Percentiles rank a stretch among this genome's conserved stretches.
phyloP scores from a whole-genome alignment of 2,797 vertebrate genomes.

The Simalia tracyae region DNA sequence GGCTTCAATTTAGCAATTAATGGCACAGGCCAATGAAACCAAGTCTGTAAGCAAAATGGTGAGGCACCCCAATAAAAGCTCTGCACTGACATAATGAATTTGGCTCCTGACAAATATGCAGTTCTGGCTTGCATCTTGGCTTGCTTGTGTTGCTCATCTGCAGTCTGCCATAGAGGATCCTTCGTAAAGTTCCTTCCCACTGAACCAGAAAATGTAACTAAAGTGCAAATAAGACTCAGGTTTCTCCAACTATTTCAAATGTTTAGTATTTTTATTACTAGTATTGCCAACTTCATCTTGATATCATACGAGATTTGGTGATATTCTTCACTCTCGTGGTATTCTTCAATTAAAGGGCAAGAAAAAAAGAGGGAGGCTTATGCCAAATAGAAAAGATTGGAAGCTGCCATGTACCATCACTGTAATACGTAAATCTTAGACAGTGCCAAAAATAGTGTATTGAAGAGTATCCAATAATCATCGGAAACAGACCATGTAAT shows the following conservation, averaged over 20 bases:
- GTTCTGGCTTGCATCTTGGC: constrained; percentile 53
- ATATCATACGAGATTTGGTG: constrained; percentile 44
- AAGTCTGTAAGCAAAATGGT: constrained; percentile 25
- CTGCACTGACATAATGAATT: constrained; percentile 48
- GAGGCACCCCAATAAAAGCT: constrained; percentile 35
- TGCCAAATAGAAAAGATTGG: constrained; percentile 51
- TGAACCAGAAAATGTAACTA: constrained; percentile 61
- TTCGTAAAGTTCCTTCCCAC: constrained; percentile 57
- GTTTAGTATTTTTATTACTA: constrained; percentile 48
- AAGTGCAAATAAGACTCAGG: constrained; percentile 74
- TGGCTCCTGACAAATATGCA: constrained; percentile 49
- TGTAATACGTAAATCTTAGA: constrained; percentile 47
- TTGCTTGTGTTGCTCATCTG: constrained; percentile 38
- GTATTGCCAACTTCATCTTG: constrained; percentile 52
- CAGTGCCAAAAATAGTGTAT: constrained; percentile 46
- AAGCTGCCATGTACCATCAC: constrained; percentile 69
- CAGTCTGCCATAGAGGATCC: constrained; percentile 48
- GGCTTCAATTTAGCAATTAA: constrained; percentile 53
- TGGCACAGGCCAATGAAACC: constrained; percentile 34
- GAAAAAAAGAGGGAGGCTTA: constrained; percentile 53
- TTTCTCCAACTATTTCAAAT: constrained; percentile 50
- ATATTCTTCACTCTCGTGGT: constrained; percentile 49
- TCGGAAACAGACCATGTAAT: constrained; percentile 63
- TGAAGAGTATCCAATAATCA: constrained; percentile 42
- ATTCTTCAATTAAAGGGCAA: constrained; percentile 65